Base-by-base conservation (phyloP, 2,113 vertebrate species). In the Phycodurus eques region DNA sequence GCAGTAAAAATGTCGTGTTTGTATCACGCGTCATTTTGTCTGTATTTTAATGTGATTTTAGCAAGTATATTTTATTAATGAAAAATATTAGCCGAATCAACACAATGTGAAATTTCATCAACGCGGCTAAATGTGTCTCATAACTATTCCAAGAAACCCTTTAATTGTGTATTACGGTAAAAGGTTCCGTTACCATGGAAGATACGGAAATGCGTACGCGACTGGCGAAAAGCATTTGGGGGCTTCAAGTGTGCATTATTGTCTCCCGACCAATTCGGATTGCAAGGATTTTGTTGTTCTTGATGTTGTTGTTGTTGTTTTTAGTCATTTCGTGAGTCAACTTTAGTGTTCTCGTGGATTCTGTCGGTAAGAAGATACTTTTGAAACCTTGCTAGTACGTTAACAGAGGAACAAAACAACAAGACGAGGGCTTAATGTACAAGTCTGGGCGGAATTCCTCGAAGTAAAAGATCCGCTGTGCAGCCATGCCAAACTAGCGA, bases 141-240 rank as follows among this genome's bases (percentile, higher is more conserved):
- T 0, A 4, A 51, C 12, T 27, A 35, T 39, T 39, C 6, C 0
- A 35, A 8, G 43, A 59, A 3, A 56, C 54, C 22, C 27, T 0
- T 78, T 62, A 0, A 0, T 7, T 0, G 1, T 20, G 5, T 47
- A 59, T 81, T 88, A 89, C 79, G 83, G 88, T 81, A 80, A 61
- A 5, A 14, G 1, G 49, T 0, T 6, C 17, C 70, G 89, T 91
- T 90, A 63, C 89, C 90, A 91, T 91, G 89, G 89, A 82, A 80
- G 51, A 82, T 60, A 39, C 80, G 86, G 86, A 90, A 91, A 91
- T 83, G 71, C 87, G 75, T n/a, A 35, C 62, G 61, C 66, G 77
- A 22, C 70, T 44, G 71, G 78, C 27, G 59, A 68, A 82, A 51
- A 39, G 67, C 67, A 62, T 56, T 63, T 12, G 42, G 27, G 33